phyloP scores from a whole-genome alignment of 2,797 vertebrate genomes.

The Heteromormyrus szaboi region DNA sequence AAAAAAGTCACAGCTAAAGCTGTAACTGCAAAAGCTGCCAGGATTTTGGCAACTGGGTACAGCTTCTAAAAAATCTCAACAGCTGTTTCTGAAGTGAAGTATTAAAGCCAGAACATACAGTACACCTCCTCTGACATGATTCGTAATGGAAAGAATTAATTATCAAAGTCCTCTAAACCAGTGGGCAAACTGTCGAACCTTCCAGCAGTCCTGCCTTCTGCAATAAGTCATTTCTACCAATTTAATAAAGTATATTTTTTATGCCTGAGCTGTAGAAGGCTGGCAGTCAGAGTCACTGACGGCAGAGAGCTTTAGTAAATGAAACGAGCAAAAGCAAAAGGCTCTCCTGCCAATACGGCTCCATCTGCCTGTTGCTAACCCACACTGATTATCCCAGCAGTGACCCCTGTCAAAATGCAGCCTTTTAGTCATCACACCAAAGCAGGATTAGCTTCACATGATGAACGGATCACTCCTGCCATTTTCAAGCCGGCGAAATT shows the following conservation, averaged over 20 bases:
- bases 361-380: background rate
- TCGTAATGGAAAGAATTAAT: background rate
- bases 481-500: slow-evolving; percentile 1
- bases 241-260: background rate
- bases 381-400: background rate
- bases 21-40: background rate
- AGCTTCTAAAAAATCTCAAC: background rate
- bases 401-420: background rate
- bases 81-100: background rate
- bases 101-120: background rate
- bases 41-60: background rate
- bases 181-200: background rate
- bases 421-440: background rate
- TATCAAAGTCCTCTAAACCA: background rate
- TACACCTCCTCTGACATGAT: background rate
- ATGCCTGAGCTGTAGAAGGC: background rate
- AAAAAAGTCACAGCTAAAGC: background rate
- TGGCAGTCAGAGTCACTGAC: background rate
- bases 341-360: background rate
- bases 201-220: background rate
- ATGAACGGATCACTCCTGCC: background rate
- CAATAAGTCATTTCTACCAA: background rate
- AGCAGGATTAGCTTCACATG: slow-evolving; percentile 10
- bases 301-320: background rate
- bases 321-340: background rate